A percentile compares a stretch with the other conserved stretches of the same genome.
These are phyloP conservation scores for Clostera curtula DNA, from an alignment of 2,888 invertebrate genomes.

Conservation along the genomic window DNA sequence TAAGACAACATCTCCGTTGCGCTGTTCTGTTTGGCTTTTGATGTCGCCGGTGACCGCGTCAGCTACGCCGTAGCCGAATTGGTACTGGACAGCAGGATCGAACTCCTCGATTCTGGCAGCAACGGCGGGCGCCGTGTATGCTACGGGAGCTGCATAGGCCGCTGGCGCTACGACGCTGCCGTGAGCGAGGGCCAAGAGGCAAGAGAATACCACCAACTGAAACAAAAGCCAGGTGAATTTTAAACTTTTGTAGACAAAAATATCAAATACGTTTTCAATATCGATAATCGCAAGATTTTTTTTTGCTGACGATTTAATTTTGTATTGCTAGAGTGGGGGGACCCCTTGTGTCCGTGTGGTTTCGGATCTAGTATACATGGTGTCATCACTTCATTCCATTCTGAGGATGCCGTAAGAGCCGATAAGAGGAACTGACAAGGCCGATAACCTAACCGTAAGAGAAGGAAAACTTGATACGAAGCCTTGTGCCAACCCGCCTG, in stretches of 20 bases:
- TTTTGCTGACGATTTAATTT: neutral
- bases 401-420: too few relatives aligned
- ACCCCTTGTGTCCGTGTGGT: too few relatives aligned
- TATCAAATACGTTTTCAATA: too few relatives aligned
- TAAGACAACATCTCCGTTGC: slow-evolving; percentile 68
- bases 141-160: slow-evolving; percentile 36
- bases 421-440: too few relatives aligned
- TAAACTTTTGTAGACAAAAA: too few relatives aligned
- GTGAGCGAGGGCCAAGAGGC: slow-evolving; percentile 48
- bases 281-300: neutral
- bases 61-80: slow-evolving; percentile 53
- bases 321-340: too few relatives aligned
- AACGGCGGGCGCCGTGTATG: slow-evolving; percentile 27
- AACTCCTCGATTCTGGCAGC: slow-evolving; percentile 52
- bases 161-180: slow-evolving; percentile 52
- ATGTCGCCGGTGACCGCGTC: slow-evolving; percentile 57
- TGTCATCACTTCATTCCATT: too few relatives aligned
- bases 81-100: slow-evolving; percentile 75
- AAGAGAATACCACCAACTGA: slow-evolving; percentile 61
- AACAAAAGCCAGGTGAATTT: too few relatives aligned
- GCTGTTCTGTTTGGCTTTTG: slow-evolving; percentile 60
- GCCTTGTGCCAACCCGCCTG: too few relatives aligned
- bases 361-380: too few relatives aligned
- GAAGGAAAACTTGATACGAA: too few relatives aligned
- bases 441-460: too few relatives aligned